phyloP scores from a whole-genome alignment of 2,888 invertebrate genomes.

The Lithophane semibrunnea region DNA sequence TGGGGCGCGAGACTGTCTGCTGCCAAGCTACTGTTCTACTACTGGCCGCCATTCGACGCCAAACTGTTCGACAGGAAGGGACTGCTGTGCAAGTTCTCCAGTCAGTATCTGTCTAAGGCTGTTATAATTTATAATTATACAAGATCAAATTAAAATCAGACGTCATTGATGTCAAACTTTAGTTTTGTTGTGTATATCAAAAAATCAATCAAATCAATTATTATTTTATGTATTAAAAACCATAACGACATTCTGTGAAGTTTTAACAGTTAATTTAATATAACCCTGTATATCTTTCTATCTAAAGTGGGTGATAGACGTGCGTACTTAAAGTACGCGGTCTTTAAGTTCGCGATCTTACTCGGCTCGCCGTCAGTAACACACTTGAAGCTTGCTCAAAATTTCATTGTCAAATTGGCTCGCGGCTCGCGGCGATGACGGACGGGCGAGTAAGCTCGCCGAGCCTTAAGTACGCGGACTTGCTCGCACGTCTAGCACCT shows the following conservation, averaged over 20 bases:
- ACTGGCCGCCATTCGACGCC: constrained; percentile 99
- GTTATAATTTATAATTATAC: not conserved
- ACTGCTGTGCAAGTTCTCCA: constrained; percentile 96
- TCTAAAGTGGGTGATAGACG: no score
- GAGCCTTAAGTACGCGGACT: no score
- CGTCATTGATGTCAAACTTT: not conserved
- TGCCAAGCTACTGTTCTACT: constrained; percentile 98
- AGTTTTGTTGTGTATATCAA: not conserved
- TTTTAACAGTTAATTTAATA: not conserved
- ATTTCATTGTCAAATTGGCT: no score
- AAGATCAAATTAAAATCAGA: not conserved
- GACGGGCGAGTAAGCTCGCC: no score
- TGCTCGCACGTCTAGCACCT: no score
- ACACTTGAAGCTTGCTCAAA: no score
- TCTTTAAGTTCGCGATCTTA: no score
- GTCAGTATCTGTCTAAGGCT: constrained; percentile 86
- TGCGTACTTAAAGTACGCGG: no score
- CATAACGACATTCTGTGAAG: not conserved
- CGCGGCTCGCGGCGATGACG: no score
- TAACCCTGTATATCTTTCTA: not conserved
- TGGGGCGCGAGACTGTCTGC: constrained; percentile 98
- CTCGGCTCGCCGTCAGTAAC: no score
- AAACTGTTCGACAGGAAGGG: constrained; percentile 97
- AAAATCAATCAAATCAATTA: no score
- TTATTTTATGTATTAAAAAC: not conserved